Base-by-base conservation (phyloP, 2,113 vertebrate genomes). In the Lagenorhynchus albirostris region DNA sequence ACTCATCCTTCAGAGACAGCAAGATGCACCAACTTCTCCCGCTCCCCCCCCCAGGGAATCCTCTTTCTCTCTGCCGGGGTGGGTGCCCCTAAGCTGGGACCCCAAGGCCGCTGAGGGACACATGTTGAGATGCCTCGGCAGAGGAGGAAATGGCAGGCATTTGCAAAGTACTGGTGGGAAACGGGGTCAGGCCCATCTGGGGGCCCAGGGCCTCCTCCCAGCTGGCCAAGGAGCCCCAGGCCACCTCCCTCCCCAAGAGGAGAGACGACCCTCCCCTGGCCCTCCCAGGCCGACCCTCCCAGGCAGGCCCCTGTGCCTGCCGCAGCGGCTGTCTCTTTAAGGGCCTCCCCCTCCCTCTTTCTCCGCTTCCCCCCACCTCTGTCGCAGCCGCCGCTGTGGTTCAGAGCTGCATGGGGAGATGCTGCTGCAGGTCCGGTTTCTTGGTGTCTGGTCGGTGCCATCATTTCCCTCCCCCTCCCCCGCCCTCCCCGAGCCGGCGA, bases 291-390 rank as follows among this genome's bases (percentile, higher is more conserved):
- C 15, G 15, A 53, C 53, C 53, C 92, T 92, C 94, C 95, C 91
- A 70, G 85, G 86, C 73, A 95, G 95, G 86, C 95, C 97, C 94
- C 94, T 23, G 76, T 38, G 58, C 96, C 6, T 47, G 58, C 96
- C 6, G 87, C 96, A 95, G 97, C 91, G 87, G 73, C 98, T 97
- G 98, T 98, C 98, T 96, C 98, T 98, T 98, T 98, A 98, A 98
- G 97, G 97, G 95, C 97, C 96, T 98, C 97, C 98, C 97, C 98
- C 98, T 98, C 91, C 94, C 97, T 97, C 68, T 89, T 94, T 93
- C 97, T 71, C 83, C 71, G 93, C 95, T 94, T 88, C 97, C 98
- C 98, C 96, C 95, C 89, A 74, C 88, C 95, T 95, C 98, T 98
- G 97, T 98, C 98, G 97, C 98, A 98, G 97, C 97, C 97, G 97